Conservation (phyloP, 2,113 vertebrate genomes). For the Burhinus bistriatus region DNA sequence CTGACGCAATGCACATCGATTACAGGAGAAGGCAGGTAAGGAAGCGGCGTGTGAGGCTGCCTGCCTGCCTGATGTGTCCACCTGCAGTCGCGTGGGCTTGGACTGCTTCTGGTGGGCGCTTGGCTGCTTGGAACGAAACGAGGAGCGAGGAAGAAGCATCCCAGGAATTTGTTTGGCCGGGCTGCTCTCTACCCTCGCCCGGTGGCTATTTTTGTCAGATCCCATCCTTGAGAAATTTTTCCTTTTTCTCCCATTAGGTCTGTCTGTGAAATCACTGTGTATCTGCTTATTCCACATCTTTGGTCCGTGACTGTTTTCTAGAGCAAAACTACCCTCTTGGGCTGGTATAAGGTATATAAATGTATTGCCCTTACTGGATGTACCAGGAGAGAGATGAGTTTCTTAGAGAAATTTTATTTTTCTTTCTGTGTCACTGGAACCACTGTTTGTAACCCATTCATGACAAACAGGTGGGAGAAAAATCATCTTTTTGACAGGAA, state of each 20-base stretch:
- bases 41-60: not conserved
- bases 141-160: not conserved
- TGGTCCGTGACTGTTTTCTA: no score
- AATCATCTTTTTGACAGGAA: not conserved
- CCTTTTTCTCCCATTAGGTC: not conserved
- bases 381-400: not conserved
- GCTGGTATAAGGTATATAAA: fast-evolving
- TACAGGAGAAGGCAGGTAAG: not conserved
- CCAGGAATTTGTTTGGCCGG: not conserved
- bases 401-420: not conserved
- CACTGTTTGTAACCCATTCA: not conserved
- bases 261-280: not conserved
- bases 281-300: not conserved
- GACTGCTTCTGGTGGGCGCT: fast-evolving
- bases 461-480: not conserved
- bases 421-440: not conserved
- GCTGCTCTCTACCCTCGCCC: not conserved
- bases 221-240: not conserved
- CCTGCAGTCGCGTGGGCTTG: fast-evolving
- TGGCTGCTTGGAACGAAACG: not conserved
- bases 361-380: not conserved
- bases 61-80: not conserved
- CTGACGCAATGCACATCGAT: not conserved
- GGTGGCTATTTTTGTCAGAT: not conserved
- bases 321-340: not conserved